Evolutionary conservation across 2,888 invertebrate genomes (phyloP).

Genomic region (Spisula subtruncata): DNA sequence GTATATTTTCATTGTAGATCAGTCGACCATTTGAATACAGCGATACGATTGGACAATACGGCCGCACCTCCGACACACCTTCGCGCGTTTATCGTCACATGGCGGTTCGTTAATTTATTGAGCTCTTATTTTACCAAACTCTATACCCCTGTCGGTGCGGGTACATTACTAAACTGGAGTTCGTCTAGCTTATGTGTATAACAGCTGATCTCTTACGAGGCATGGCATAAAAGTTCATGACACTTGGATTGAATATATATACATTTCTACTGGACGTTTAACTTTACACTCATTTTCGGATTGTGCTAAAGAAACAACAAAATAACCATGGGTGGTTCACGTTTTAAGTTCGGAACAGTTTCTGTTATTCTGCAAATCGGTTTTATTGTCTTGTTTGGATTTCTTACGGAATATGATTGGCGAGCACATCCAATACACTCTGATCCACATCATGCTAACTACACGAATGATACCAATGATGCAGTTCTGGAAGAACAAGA

Average conservation of each 20-base stretch:
- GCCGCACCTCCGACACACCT: neutral
- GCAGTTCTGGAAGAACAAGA: neutral
- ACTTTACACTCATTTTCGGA: neutral
- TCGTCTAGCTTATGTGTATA: neutral
- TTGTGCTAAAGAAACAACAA: neutral
- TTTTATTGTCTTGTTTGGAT: conserved; percentile 71
- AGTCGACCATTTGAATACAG: neutral
- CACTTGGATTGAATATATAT: neutral
- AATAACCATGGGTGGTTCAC: neutral
- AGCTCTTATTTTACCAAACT: neutral
- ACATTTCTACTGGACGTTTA: neutral
- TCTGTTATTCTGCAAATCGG: conserved; percentile 61
- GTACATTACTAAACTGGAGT: neutral
- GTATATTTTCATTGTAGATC: neutral
- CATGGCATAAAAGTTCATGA: neutral
- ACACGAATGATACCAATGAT: conserved; percentile 33
- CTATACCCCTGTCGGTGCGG: neutral
- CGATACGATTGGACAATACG: neutral
- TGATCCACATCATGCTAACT: neutral
- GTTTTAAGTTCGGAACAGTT: conserved; percentile 59
- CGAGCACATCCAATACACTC: conserved; percentile 55
- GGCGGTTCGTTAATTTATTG: neutral
- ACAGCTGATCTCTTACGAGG: neutral
- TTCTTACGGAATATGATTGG: conserved; percentile 66
- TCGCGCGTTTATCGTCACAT: neutral